Evolutionary conservation across 2,888 invertebrate genomes (phyloP).

Genomic region (Holacanthella duospinosa): DNA sequence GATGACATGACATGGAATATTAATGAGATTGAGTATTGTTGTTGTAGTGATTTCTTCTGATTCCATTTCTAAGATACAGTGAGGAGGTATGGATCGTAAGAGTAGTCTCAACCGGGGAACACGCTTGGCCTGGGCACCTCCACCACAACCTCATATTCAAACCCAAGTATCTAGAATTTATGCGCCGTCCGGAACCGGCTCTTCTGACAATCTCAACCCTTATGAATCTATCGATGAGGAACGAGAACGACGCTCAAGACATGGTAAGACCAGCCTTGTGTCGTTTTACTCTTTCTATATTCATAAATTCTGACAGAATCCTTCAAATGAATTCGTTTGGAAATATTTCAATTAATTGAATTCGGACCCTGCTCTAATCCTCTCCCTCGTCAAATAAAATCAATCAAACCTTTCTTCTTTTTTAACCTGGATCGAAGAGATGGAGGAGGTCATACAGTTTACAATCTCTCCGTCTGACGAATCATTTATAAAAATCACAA

Average conservation of each 20-base stretch:
- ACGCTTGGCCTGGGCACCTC: neutral
- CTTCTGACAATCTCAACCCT: neutral
- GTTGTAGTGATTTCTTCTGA: too few species aligned
- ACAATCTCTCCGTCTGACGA: too few species aligned
- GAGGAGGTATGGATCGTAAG: neutral
- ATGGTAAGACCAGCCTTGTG: neutral
- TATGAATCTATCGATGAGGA: neutral
- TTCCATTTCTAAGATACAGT: too few species aligned
- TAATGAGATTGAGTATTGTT: too few species aligned
- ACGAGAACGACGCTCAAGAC: neutral
- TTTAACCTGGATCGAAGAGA: too few species aligned
- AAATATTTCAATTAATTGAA: neutral
- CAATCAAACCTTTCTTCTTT: too few species aligned
- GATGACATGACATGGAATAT: too few species aligned
- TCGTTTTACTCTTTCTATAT: neutral
- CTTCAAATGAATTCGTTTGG: neutral
- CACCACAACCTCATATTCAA: neutral
- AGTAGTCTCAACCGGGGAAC: neutral
- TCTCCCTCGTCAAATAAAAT: too few species aligned
- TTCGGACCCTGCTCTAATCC: too few species aligned
- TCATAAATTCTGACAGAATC: neutral
- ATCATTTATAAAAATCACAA: too few species aligned
- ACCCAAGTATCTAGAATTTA: neutral
- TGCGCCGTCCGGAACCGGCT: neutral
- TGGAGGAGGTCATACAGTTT: too few species aligned